Conservation (phyloP, 2,797 vertebrate genomes). For the Pipistrellus nathusii region DNA sequence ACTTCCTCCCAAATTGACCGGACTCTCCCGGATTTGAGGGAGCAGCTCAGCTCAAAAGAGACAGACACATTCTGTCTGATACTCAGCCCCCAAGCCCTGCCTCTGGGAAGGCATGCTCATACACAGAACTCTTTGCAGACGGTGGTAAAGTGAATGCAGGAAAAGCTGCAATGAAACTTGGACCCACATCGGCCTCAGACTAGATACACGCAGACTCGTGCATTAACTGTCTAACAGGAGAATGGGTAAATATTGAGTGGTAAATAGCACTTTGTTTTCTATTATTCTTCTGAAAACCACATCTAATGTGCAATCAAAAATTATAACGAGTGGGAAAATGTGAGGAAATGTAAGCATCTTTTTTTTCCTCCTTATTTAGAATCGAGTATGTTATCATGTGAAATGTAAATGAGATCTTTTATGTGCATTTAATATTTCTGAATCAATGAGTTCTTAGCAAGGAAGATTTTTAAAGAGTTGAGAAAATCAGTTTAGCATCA, state of each 20-base stretch:
- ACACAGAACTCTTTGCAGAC: background rate
- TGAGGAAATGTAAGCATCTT: background rate
- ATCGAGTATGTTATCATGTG: background rate
- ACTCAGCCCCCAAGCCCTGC: background rate
- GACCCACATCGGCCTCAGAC: background rate
- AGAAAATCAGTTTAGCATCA: slow-evolving; percentile 28
- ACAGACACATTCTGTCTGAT: background rate
- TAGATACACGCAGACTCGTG: background rate
- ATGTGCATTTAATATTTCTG: background rate
- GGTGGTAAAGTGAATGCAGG: background rate
- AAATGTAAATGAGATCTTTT: background rate
- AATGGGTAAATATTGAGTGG: background rate
- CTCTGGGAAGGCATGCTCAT: background rate
- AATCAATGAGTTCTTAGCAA: slow-evolving; percentile 4
- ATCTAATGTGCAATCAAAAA: background rate
- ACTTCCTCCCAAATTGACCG: background rate
- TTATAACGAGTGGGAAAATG: background rate
- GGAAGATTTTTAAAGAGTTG: slow-evolving; percentile 32
- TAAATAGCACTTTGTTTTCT: background rate
- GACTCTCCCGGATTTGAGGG: no score
- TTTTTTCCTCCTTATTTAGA: background rate
- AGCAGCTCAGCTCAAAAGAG: background rate
- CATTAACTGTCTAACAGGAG: background rate
- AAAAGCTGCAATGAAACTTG: background rate
- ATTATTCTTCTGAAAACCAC: background rate